Conservation (phyloP, 2,888 invertebrate species). For the Agriopis marginaria region DNA sequence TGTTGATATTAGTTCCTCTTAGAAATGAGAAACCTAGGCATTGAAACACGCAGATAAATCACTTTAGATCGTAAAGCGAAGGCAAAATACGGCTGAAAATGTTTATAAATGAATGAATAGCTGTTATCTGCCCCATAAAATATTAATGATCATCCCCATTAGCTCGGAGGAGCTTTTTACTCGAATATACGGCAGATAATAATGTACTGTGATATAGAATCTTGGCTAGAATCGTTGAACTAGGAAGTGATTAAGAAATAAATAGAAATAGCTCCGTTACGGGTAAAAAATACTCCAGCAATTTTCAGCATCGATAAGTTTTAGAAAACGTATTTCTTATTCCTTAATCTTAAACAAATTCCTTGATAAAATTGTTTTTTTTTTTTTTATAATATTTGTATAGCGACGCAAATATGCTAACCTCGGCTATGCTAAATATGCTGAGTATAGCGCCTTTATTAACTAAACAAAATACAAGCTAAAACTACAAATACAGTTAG, state of each 20-base stretch:
- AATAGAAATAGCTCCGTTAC: neutral
- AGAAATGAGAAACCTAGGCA: neutral
- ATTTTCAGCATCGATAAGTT: no score
- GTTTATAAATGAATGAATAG: constrained; percentile 48
- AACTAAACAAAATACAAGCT: no score
- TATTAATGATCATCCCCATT: constrained; percentile 71
- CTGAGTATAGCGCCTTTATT: no score
- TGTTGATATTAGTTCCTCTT: neutral
- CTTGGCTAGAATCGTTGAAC: constrained; percentile 21
- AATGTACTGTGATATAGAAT: constrained; percentile 21
- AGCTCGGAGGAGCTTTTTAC: constrained; percentile 63
- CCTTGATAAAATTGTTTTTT: no score
- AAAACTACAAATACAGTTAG: no score
- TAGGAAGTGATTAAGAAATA: neutral
- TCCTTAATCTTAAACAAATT: no score
- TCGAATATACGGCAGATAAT: constrained; percentile 41
- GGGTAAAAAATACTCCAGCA: no score
- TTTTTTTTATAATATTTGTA: no score
- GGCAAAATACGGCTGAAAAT: constrained; percentile 20
- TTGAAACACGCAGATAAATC: neutral
- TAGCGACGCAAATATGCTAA: no score
- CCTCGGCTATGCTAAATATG: no score
- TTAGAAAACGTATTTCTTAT: no score
- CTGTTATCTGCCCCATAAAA: constrained; percentile 63
- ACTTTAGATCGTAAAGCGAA: constrained; percentile 12